Evolutionary conservation across 2,113 vertebrate genomes (phyloP).

Genomic region (Syngnathus scovelli): DNA sequence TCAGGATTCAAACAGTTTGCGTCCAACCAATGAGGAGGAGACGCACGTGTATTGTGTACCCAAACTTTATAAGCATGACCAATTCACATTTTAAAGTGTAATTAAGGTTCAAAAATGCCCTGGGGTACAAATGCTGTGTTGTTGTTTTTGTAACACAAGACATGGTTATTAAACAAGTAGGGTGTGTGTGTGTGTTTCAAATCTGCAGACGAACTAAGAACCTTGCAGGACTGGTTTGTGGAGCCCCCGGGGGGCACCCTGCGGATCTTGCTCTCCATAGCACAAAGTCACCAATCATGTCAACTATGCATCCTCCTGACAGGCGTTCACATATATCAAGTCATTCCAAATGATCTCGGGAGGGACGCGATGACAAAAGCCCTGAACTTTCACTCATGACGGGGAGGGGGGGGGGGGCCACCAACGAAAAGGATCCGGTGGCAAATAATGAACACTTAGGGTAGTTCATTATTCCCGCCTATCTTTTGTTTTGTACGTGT

Average conservation of each 20-base stretch:
- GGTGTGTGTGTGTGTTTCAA: conserved; percentile 28
- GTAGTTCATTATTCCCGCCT: background rate
- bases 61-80: background rate
- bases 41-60: background rate
- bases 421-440: background rate
- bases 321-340: conserved; percentile 23
- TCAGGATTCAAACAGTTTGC: background rate
- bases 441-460: conserved; percentile 12
- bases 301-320: conserved; percentile 34
- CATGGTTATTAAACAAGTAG: conserved; percentile 45
- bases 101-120: background rate
- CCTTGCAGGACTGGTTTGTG: conserved; percentile 58
- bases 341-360: conserved; percentile 26
- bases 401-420: conserved; percentile 13
- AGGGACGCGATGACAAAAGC: conserved; percentile 37
- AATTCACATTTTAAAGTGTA: background rate
- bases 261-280: conserved; percentile 28
- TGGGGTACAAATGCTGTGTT: background rate
- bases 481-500: background rate
- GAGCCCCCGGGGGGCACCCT: conserved; percentile 41
- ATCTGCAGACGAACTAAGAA: conserved; percentile 26
- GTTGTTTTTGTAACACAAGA: conserved; percentile 22
- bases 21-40: background rate
- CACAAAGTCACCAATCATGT: conserved; percentile 20
- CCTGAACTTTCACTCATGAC: conserved; percentile 35